A percentile compares a stretch with the other conserved stretches of the same genome.
phyloP scores from a whole-genome alignment of 2,113 vertebrate species.

The Tichodroma muraria region DNA sequence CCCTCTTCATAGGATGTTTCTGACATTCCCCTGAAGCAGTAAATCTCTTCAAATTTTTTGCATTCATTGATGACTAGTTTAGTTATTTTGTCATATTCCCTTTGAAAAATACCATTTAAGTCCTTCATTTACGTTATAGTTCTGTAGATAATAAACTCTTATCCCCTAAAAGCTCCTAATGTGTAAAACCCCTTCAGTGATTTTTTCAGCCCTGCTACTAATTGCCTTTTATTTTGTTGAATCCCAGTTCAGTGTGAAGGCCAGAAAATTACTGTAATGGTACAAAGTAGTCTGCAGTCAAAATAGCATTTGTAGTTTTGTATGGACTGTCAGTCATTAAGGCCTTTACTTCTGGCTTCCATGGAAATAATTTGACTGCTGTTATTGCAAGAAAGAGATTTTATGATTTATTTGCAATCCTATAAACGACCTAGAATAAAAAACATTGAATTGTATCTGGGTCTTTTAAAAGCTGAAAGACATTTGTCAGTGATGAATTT shows the following conservation, averaged over 20 bases:
- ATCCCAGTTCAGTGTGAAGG: neutral
- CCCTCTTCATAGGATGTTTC: neutral
- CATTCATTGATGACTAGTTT: neutral
- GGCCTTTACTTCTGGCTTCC: neutral
- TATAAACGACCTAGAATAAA: neutral
- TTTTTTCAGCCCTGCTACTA: neutral
- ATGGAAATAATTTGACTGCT: neutral
- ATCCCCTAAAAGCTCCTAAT: neutral
- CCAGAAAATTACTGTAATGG: neutral
- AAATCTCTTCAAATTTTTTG: neutral
- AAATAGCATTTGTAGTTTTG: neutral
- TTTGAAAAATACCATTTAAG: neutral
- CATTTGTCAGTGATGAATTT: neutral
- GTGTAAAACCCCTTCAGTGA: neutral
- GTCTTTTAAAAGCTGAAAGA: rapidly evolving
- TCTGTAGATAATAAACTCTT: neutral
- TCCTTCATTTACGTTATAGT: neutral
- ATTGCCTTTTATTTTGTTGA: neutral
- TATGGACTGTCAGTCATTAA: neutral
- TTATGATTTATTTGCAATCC: neutral
- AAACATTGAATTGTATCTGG: neutral
- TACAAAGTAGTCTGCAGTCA: neutral
- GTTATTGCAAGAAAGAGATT: neutral
- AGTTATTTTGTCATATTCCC: neutral
- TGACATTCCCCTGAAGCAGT: neutral